Base-by-base conservation (phyloP, 2,888 invertebrate genomes). In the Stenolophus ochropezus region DNA sequence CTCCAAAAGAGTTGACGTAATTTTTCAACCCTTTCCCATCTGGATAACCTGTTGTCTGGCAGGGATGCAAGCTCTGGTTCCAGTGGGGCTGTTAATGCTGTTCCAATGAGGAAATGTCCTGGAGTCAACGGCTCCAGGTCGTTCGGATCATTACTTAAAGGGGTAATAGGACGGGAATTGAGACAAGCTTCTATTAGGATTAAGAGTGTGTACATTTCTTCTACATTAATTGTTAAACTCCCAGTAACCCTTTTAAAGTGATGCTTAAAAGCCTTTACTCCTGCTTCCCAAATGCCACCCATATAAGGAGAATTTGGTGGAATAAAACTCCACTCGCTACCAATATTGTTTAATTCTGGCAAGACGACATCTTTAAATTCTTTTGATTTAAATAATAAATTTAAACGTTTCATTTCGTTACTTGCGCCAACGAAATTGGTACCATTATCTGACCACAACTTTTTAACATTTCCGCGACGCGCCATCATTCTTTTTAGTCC, bases 121-220 rank as follows among this genome's bases (percentile, higher is more conserved):
- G 85, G 86, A 0, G 84, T 84, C 11, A 86, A 65, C 1, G 83
- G 82, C 11, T 78, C 81, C 6, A 81, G 21, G 20, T 84, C 83
- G 47, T 82, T 73, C 0, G 80, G 73, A 56, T 85, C 84, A 14
- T 61, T 23, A 2, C 84, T 83, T 4, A 84, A 56, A 23, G 80
- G 71, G 11, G 77, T 82, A 0, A 86, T 5, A 0, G 85, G 84
- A 1, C 84, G 11, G 1, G 84, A 83, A 27, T 85, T 86, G 0
- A 85, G 75, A 20, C 84, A 83, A 0, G 82, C 84, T 71, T 85
- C 84, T 53, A 85, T 84, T 49, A 83, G 82, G 4, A 27, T n/a
- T n/a, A n/a, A n/a, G n/a, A n/a, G n/a, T n/a, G n/a, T n/a, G n/a
- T n/a, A n/a, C n/a, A n/a, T n/a, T n/a, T n/a, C n/a, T n/a, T n/a